Base-by-base conservation (phyloP, 2,113 vertebrate genomes). In the Mustela nigripes region DNA sequence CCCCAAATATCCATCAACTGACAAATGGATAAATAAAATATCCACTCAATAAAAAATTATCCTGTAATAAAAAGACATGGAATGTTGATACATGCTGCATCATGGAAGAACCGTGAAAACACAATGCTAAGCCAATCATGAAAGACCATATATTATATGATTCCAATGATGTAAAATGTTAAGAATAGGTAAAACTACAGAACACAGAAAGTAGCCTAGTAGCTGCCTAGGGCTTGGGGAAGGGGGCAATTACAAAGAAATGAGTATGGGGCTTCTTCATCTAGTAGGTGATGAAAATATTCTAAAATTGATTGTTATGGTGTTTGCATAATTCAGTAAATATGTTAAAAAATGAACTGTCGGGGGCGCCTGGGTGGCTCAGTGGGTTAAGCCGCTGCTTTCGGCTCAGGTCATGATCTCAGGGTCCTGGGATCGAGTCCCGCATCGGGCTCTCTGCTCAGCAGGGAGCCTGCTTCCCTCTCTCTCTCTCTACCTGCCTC, bases 341-440 rank as follows among this genome's bases (percentile, higher is more conserved):
- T 79, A 96, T 88, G 63, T n/a, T 91, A 62, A 91, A 96, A 93
- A 96, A 50, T n/a, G 58, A 67, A 89, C 39, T 65, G 48, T n/a
- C 36, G 36, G 36, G 36, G 36, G 36, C 36, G 36, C 36, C 36
- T 36, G 36, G 36, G 36, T 36, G 36, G 36, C 36, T 36, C 36
- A 36, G 36, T 36, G 36, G 36, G 36, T 36, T 36, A 36, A 36
- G 36, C 36, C 36, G 36, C 36, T 36, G 36, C 36, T 36, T 36
- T 36, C 36, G 36, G 36, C 36, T 36, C 36, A 36, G 36, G 36
- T 36, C 36, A 36, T 36, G 36, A 36, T 36, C 36, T 36, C 36
- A 36, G 36, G 36, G 36, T 36, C 36, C 36, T 36, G 36, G 36
- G 36, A 36, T 36, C 36, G 36, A 36, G 36, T 36, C 36, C 36